Conservation (phyloP, 2,113 vertebrate genomes). For the Salvelinus namaycush region DNA sequence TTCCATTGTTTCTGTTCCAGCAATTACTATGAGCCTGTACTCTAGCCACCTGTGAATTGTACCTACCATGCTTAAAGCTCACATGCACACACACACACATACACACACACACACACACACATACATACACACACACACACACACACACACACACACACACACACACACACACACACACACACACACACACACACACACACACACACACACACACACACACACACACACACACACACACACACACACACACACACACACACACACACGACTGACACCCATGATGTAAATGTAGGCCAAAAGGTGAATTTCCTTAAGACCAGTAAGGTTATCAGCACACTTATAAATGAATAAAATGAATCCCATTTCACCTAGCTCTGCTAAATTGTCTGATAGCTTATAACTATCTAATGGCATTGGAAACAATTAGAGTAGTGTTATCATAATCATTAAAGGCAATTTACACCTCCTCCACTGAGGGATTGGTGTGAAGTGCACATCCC, state of each 20-base stretch:
- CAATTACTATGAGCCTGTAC: not conserved
- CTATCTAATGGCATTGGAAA: slow-evolving; percentile 62
- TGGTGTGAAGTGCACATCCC: slow-evolving; percentile 37
- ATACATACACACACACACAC: not conserved
- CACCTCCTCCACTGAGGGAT: slow-evolving; percentile 20
- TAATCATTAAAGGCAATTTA: slow-evolving; percentile 66
- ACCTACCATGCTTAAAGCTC: too few relatives aligned
- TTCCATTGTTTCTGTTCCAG: too few relatives aligned
- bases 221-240: slow-evolving; percentile 5
- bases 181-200: not conserved
- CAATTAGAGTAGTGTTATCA: slow-evolving; percentile 64
- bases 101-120: not conserved
- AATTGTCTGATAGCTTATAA: slow-evolving; percentile 58
- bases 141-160: not conserved
- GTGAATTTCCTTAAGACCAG: slow-evolving; percentile 29
- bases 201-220: slow-evolving; percentile 12
- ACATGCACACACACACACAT: too few relatives aligned
- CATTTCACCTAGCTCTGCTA: slow-evolving; percentile 23
- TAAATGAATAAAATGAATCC: slow-evolving; percentile 51
- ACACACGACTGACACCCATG: not conserved
- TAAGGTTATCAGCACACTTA: slow-evolving; percentile 47
- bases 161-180: too few relatives aligned
- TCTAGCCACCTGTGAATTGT: too few relatives aligned
- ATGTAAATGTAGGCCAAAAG: not conserved
- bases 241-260: too few relatives aligned